Percentiles rank a stretch among this genome's conserved stretches.
Evolutionary conservation across 2,797 vertebrate genomes (phyloP).

Genomic region (Semaprochilodus insignis): DNA sequence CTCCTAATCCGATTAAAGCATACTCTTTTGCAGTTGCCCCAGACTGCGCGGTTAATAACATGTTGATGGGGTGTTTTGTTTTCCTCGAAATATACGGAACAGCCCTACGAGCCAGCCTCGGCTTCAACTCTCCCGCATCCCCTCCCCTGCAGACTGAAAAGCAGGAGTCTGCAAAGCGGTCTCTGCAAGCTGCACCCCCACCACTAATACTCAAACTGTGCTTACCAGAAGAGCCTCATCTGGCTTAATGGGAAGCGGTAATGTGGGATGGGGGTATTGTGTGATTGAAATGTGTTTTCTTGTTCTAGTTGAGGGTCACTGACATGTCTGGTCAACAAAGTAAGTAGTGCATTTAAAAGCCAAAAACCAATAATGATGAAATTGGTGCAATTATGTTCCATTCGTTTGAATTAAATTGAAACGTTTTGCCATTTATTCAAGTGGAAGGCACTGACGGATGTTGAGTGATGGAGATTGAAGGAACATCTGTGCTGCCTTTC

Average conservation of each 20-base stretch:
- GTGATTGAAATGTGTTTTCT: background rate
- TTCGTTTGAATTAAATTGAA: slow-evolving; percentile 22
- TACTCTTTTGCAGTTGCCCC: slow-evolving; percentile 30
- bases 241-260: slow-evolving; percentile 7
- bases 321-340: background rate
- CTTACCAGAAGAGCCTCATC: slow-evolving; percentile 1
- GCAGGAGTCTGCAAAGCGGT: background rate
- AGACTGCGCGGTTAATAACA: slow-evolving; percentile 52
- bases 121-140: background rate
- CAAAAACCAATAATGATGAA: slow-evolving; percentile 17
- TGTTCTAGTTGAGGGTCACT: background rate
- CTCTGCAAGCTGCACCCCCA: background rate
- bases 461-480: background rate
- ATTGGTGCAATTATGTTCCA: slow-evolving; percentile 1
- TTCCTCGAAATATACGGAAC: slow-evolving; percentile 18
- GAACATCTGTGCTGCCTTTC: too few species aligned
- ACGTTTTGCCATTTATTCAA: slow-evolving; percentile 11
- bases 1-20: slow-evolving; percentile 51
- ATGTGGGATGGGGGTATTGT: background rate
- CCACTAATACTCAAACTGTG: background rate
- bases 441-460: background rate
- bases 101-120: slow-evolving; percentile 1
- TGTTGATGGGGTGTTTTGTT: slow-evolving; percentile 22
- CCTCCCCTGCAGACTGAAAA: background rate
- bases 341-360: slow-evolving; percentile 15